Evolutionary conservation across 2,888 invertebrate genomes (phyloP).

Genomic region (Laspeyria flexula): DNA sequence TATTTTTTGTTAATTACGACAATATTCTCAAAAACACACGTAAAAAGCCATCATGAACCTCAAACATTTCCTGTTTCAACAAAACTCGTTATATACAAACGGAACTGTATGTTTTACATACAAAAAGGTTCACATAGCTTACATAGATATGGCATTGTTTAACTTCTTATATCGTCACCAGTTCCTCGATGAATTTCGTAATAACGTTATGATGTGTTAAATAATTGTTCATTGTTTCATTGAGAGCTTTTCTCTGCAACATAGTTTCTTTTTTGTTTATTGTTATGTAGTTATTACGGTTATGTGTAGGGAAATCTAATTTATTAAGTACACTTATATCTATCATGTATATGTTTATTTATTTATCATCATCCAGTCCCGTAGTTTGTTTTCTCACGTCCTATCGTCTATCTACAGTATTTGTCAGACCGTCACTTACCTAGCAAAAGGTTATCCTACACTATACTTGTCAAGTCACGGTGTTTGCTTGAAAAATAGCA

Average conservation of each 20-base stretch:
- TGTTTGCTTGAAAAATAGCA: too few relatives aligned
- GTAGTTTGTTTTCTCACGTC: too few relatives aligned
- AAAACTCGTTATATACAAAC: background rate
- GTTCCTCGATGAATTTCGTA: slow-evolving; percentile 35
- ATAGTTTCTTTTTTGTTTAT: slow-evolving; percentile 5
- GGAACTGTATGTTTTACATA: slow-evolving; percentile 3
- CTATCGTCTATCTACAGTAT: too few relatives aligned
- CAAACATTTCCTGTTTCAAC: background rate
- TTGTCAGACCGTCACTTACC: too few relatives aligned
- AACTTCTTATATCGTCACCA: slow-evolving; percentile 32
- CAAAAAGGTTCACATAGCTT: slow-evolving; percentile 25
- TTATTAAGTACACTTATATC: too few relatives aligned
- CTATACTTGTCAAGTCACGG: too few relatives aligned
- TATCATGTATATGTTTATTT: too few relatives aligned
- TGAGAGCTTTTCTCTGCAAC: slow-evolving; percentile 12
- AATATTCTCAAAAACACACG: too few relatives aligned
- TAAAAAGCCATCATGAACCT: too few relatives aligned
- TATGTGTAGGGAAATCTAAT: background rate
- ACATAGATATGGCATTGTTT: slow-evolving; percentile 34
- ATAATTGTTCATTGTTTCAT: slow-evolving; percentile 35
- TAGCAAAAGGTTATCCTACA: too few relatives aligned
- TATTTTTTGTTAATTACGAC: too few relatives aligned
- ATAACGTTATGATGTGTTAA: slow-evolving; percentile 38
- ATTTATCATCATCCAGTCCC: too few relatives aligned
- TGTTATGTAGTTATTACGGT: slow-evolving; percentile 1